Evolutionary conservation across 2,888 invertebrate species (phyloP), one percentile per base, ranked within the genome.

Genomic region (Phaedon cochleariae): DNA sequence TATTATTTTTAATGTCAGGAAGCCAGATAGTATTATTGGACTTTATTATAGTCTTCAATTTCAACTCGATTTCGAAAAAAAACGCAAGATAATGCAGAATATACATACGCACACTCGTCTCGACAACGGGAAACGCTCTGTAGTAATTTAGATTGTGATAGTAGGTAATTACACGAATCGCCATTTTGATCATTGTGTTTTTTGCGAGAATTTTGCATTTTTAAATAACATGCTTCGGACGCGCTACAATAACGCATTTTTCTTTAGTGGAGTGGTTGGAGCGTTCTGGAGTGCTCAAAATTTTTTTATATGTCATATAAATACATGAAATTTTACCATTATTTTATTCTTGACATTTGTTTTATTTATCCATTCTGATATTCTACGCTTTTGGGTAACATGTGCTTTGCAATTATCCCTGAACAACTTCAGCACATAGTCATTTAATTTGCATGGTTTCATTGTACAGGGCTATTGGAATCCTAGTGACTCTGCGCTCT

Each of bases 1-100:
- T 70, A 76, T 77, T 77, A 77, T 75, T 76, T 74, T 76, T 76
- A 76, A 76, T 77, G 77, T 74, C 76, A 75, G 77, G 77, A 77
- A 76, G 67, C 74, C 74, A 75, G 73, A 74, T 73, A 76, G 71
- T 67, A 73, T 65, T 72, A 71, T 70, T 65, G 70, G 67, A 71
- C 65, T 73, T 71, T 72, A 74, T 75, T 72, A 73, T 73, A 73
- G 69, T 72, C 74, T 73, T 75, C 68, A 71, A 74, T 77, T 75
- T 71, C 65, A 70, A 70, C 69, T 73, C 68, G 73, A 75, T 75
- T 76, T 72, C 68, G 68, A 74, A 75, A 73, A 73, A 73, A 72
- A 70, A 41, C 65, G 61, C 69, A 76, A 74, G 75, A 75, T 75
- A 77, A 75, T 74, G 69, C 67, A 70, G 71, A 74, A 67, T 63